Conservation (phyloP, 2,888 invertebrate genomes). For the Heteromyza rotundicornis region DNA sequence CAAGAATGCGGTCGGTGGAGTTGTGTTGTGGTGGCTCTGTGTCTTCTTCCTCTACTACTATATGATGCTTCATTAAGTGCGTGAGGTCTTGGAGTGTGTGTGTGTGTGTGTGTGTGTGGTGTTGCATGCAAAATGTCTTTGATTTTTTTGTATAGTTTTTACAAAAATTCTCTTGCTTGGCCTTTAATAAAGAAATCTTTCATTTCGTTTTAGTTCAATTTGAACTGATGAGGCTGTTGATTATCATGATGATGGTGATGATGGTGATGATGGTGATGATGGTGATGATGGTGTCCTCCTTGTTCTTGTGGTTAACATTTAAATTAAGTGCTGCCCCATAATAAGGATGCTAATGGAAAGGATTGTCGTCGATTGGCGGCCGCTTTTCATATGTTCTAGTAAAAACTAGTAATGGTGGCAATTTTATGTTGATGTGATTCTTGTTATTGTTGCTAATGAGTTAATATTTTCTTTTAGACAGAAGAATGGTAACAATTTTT, state of each 20-base stretch:
- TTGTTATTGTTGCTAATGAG: not conserved
- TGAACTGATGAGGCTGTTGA: not conserved
- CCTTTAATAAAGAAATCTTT: not conserved
- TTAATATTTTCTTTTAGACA: too few relatives aligned
- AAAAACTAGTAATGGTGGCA: not conserved
- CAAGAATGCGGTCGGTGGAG: too few relatives aligned
- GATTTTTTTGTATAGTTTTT: not conserved
- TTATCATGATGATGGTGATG: not conserved
- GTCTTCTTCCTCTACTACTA: too few relatives aligned
- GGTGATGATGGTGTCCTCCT: not conserved
- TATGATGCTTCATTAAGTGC: too few relatives aligned
- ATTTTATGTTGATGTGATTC: not conserved
- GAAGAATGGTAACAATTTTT: too few relatives aligned
- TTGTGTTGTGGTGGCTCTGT: too few relatives aligned
- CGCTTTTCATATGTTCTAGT: not conserved
- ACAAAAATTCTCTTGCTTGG: not conserved
- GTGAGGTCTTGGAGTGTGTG: too few relatives aligned
- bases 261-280: not conserved
- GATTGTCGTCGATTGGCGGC: not conserved
- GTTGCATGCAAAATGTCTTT: not conserved
- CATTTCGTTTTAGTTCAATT: not conserved
- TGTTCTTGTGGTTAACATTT: not conserved
- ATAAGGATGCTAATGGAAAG: not conserved
- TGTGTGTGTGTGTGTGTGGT: too few relatives aligned
- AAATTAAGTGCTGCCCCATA: constrained; percentile 2